A percentile compares a stretch with the other conserved stretches of the same genome.
phyloP scores from a whole-genome alignment of 2,797 vertebrate species.

The Pyrocephalus nanus region DNA sequence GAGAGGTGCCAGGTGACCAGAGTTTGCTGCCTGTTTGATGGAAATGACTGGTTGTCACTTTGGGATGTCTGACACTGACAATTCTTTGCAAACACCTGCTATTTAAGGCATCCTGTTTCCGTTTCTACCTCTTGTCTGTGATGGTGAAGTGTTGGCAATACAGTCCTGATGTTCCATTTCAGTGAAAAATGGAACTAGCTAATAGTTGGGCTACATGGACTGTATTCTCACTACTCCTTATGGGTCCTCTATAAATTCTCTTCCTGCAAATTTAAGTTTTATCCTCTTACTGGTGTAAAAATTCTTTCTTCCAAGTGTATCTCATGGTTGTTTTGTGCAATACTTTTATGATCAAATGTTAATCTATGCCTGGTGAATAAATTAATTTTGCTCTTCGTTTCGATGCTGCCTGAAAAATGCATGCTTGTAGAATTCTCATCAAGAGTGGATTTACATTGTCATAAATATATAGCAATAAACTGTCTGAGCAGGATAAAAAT shows the following conservation, averaged over 20 bases:
- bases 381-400: not conserved
- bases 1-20: slow-evolving; percentile 1
- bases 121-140: slow-evolving; percentile 15
- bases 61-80: not conserved
- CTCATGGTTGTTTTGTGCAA: not conserved
- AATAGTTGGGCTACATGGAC: not conserved
- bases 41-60: slow-evolving; percentile 34
- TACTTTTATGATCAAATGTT: not conserved
- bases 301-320: not conserved
- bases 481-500: not conserved
- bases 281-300: not conserved
- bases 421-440: not conserved
- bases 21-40: slow-evolving; percentile 36
- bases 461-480: not conserved
- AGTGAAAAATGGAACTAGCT: not conserved
- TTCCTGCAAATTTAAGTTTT: not conserved
- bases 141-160: not conserved
- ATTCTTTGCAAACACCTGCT: slow-evolving; percentile 22
- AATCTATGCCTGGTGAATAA: not conserved
- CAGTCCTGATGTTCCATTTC: not conserved
- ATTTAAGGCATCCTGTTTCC: slow-evolving; percentile 30
- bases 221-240: not conserved
- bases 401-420: not conserved
- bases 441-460: not conserved
- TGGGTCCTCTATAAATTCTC: not conserved